Conservation (phyloP, 2,888 invertebrate species). For the Dicyrtomina minuta region DNA sequence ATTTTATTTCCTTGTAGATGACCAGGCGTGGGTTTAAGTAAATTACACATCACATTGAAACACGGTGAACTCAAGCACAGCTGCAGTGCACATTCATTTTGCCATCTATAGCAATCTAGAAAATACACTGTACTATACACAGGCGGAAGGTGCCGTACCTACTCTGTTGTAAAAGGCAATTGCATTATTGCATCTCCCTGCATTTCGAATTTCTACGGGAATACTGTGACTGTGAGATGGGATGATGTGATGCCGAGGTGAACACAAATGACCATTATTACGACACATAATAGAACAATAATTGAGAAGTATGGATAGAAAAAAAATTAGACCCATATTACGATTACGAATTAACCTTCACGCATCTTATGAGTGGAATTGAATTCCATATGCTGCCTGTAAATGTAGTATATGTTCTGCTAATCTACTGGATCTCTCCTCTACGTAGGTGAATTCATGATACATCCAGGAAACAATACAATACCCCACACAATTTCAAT, state of each 20-base stretch:
- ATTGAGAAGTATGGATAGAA: slow-evolving; percentile 19
- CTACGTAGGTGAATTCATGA: too few species aligned
- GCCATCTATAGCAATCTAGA: slow-evolving; percentile 8
- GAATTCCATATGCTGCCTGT: too few species aligned
- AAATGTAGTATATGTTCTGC: too few species aligned
- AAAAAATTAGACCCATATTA: too few species aligned
- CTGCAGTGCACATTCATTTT: too few species aligned
- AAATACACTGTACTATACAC: not conserved
- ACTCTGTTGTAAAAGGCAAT: not conserved
- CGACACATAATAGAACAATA: slow-evolving; percentile 18
- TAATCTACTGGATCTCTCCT: too few species aligned
- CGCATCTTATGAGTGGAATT: too few species aligned
- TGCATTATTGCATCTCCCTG: not conserved
- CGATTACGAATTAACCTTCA: too few species aligned
- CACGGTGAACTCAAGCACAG: too few species aligned
- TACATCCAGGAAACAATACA: not conserved
- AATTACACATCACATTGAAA: slow-evolving; percentile 22
- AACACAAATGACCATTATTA: slow-evolving; percentile 33
- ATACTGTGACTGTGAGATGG: not conserved
- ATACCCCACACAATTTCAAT: not conserved
- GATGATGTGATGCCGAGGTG: not conserved
- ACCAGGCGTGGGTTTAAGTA: slow-evolving; percentile 12
- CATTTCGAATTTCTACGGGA: not conserved
- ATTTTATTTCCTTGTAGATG: slow-evolving; percentile 14
- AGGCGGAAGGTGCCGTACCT: not conserved